phyloP scores from a whole-genome alignment of 2,888 invertebrate species.

The Elaeidobius kamerunicus region DNA sequence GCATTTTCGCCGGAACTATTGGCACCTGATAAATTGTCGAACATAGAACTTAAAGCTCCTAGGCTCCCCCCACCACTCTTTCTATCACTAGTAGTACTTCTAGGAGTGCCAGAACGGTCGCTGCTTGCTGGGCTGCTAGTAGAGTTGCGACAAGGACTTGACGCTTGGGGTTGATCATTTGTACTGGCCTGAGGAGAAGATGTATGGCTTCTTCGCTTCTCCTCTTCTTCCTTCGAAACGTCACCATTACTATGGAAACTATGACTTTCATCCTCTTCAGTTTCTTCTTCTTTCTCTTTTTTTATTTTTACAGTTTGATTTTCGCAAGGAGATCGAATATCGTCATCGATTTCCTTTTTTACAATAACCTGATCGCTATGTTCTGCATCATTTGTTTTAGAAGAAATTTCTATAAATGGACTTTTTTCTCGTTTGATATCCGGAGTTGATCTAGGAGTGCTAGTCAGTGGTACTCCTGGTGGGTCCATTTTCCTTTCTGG shows the following conservation, averaged over 20 bases:
- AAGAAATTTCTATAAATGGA: slow-evolving; percentile 49
- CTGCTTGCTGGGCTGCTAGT: slow-evolving; percentile 71
- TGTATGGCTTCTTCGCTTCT: slow-evolving; percentile 45
- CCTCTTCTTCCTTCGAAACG: slow-evolving; percentile 43
- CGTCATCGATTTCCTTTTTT: slow-evolving; percentile 47
- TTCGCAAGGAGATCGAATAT: slow-evolving; percentile 46
- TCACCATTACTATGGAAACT: slow-evolving; percentile 47
- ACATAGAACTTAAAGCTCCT: slow-evolving; percentile 86
- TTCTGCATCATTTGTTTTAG: slow-evolving; percentile 49
- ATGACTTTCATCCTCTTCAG: slow-evolving; percentile 48
- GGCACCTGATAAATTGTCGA: slow-evolving; percentile 74
- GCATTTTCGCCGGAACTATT: slow-evolving; percentile 42
- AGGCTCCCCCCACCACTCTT: slow-evolving; percentile 65
- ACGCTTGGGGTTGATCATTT: slow-evolving; percentile 47
- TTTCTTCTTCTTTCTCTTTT: slow-evolving; percentile 45
- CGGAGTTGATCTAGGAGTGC: slow-evolving; percentile 65
- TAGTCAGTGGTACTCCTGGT: slow-evolving; percentile 55
- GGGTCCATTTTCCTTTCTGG: slow-evolving; percentile 74
- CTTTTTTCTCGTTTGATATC: slow-evolving; percentile 57
- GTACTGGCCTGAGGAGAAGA: slow-evolving; percentile 45
- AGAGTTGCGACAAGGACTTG: slow-evolving; percentile 62
- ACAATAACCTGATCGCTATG: slow-evolving; percentile 43
- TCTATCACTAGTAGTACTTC: slow-evolving; percentile 60
- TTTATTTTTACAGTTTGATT: slow-evolving; percentile 41
- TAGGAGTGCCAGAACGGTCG: slow-evolving; percentile 74